Conservation (phyloP, 2,797 vertebrate genomes). For the Hydrophis major region DNA sequence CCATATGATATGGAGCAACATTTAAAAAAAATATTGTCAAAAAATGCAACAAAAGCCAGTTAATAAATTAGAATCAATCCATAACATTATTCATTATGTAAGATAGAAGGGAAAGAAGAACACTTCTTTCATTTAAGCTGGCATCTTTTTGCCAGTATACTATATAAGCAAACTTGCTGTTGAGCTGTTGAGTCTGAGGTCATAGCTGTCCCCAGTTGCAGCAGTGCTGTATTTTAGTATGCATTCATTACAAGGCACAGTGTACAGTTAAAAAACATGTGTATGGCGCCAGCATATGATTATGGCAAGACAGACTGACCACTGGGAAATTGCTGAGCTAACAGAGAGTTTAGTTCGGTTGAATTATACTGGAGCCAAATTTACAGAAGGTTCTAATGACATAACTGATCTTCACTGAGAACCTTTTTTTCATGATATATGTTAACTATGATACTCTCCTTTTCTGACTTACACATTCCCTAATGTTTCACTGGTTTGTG, state of each 20-base stretch:
- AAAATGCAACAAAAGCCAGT: not conserved
- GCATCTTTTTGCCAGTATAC: slow-evolving; percentile 54
- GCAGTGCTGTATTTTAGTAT: slow-evolving; percentile 87
- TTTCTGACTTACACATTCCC: slow-evolving; percentile 38
- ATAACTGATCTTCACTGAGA: slow-evolving; percentile 64
- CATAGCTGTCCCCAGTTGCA: slow-evolving; percentile 68
- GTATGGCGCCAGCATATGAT: slow-evolving; percentile 90
- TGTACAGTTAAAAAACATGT: slow-evolving; percentile 81
- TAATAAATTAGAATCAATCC: slow-evolving; percentile 13
- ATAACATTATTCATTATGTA: slow-evolving; percentile 16
- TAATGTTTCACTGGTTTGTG: slow-evolving; percentile 23
- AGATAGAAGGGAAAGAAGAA: not conserved
- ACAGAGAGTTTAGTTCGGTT: slow-evolving; percentile 77
- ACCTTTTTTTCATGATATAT: slow-evolving; percentile 61
- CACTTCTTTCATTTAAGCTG: slow-evolving; percentile 22
- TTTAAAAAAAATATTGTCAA: not conserved
- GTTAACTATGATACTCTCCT: slow-evolving; percentile 46
- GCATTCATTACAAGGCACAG: slow-evolving; percentile 91
- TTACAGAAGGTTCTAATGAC: slow-evolving; percentile 70
- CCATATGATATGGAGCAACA: not conserved
- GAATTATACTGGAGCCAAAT: slow-evolving; percentile 65
- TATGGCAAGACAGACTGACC: slow-evolving; percentile 96
- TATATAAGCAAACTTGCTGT: slow-evolving; percentile 51
- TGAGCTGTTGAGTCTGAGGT: slow-evolving; percentile 76
- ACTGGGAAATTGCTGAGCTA: slow-evolving; percentile 91